phyloP scores from a whole-genome alignment of 1,140 invertebrate species.

The Platyura marginata region DNA sequence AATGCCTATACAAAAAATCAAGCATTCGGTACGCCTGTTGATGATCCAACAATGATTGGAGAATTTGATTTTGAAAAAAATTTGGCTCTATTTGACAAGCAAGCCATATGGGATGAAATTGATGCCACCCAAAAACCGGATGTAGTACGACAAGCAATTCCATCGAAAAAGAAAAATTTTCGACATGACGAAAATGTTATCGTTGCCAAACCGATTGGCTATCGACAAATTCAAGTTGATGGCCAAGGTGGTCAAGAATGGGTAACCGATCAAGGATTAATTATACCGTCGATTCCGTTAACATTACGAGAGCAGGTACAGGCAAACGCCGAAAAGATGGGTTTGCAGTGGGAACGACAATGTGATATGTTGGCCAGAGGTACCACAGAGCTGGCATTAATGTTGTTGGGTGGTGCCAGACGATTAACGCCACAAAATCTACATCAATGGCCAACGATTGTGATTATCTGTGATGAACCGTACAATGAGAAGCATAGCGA shows the following conservation, averaged over 20 bases:
- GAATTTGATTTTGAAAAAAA: conserved; percentile 93
- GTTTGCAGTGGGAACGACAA: conserved; percentile 45
- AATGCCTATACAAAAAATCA: conserved; percentile 17
- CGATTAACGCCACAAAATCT: conserved; percentile 58
- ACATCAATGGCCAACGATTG: conserved; percentile 62
- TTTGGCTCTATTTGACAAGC: conserved; percentile 77
- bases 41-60: conserved; percentile 32
- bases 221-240: conserved; percentile 48
- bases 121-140: conserved; percentile 40
- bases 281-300: conserved; percentile 55
- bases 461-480: conserved; percentile 41
- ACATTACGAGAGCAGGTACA: conserved; percentile 46
- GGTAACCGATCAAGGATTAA: conserved; percentile 60
- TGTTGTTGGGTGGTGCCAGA: conserved; percentile 54
- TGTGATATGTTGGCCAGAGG: conserved; percentile 58
- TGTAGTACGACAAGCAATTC: conserved; percentile 24
- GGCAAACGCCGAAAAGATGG: conserved; percentile 40
- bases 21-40: conserved; percentile 29
- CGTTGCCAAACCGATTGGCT: conserved; percentile 37
- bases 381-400: conserved; percentile 57
- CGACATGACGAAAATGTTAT: conserved; percentile 76
- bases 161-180: conserved; percentile 19
- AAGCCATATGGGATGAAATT: conserved; percentile 55
- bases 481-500: conserved; percentile 29
- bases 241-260: conserved; percentile 41